Conservation (phyloP, 92 coral and sea anemone species). For the Chrysogorgia sp. region DNA sequence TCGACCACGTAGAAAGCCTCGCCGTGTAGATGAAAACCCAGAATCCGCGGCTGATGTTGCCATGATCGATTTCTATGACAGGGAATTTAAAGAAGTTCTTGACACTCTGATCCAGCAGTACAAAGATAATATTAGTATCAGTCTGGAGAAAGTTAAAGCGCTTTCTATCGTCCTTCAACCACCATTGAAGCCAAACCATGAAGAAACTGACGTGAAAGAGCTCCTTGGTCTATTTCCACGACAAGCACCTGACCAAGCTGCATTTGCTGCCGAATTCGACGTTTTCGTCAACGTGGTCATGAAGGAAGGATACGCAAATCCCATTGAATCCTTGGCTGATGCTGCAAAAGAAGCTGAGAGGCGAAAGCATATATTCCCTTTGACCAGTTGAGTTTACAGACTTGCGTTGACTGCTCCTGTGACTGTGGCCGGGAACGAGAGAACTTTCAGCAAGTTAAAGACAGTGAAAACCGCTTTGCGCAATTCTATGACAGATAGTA, state of each 20-base stretch:
- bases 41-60: slow-evolving; percentile 14
- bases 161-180: not conserved
- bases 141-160: too few species aligned
- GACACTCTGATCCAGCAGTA: slow-evolving; percentile 16
- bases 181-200: slow-evolving; percentile 10
- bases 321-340: slow-evolving; percentile 4
- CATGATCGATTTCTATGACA: slow-evolving; percentile 35
- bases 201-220: slow-evolving; percentile 13
- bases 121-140: slow-evolving; percentile 26
- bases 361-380: slow-evolving; percentile 21
- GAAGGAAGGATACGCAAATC: slow-evolving; percentile 17
- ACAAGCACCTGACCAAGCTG: slow-evolving; percentile 36
- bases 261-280: slow-evolving; percentile 30
- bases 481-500: slow-evolving; percentile 20
- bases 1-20: slow-evolving; percentile 23
- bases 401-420: slow-evolving; percentile 12
- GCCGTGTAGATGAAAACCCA: slow-evolving; percentile 34
- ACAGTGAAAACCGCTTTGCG: slow-evolving; percentile 33
- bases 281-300: slow-evolving; percentile 26
- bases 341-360: slow-evolving; percentile 35
- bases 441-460: slow-evolving; percentile 31
- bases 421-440: slow-evolving; percentile 17
- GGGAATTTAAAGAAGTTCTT: slow-evolving; percentile 26
- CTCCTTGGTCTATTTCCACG: slow-evolving; percentile 9
- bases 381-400: slow-evolving; percentile 31